Evolutionary conservation across 2,888 invertebrate genomes (phyloP).

Genomic region (Campoletis raptor): DNA sequence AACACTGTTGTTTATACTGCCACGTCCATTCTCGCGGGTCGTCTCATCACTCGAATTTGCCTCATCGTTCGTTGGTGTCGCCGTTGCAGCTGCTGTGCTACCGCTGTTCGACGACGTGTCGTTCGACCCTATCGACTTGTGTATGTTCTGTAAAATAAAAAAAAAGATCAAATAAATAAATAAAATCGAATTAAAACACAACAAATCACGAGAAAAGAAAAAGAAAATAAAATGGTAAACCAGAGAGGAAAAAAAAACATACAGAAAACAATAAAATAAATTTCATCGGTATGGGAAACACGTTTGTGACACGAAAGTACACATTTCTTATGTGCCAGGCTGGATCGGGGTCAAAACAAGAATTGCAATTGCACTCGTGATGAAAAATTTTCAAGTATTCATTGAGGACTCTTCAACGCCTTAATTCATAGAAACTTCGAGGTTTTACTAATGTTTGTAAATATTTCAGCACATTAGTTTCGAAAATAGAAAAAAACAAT

Average conservation of each 20-base stretch:
- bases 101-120: constrained; percentile 80
- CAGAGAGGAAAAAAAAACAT: background rate
- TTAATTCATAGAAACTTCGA: background rate
- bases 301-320: constrained; percentile 8
- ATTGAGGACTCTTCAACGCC: background rate
- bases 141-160: constrained; percentile 77
- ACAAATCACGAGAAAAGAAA: background rate
- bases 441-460: background rate
- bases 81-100: constrained; percentile 68
- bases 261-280: background rate
- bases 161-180: constrained; percentile 39
- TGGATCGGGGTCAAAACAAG: background rate
- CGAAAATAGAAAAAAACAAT: background rate
- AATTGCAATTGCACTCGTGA: constrained; percentile 3
- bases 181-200: background rate
- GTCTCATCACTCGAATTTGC: constrained; percentile 68
- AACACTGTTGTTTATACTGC: constrained; percentile 47
- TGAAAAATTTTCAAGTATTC: background rate
- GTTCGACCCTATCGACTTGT: constrained; percentile 81
- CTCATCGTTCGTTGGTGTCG: constrained; percentile 69
- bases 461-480: background rate
- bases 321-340: constrained; percentile 6
- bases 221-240: background rate
- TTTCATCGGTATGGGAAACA: constrained; percentile 3
- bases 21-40: constrained; percentile 70